Conservation (phyloP, 2,888 invertebrate species). For the Prosopocoilus inquinatus region DNA sequence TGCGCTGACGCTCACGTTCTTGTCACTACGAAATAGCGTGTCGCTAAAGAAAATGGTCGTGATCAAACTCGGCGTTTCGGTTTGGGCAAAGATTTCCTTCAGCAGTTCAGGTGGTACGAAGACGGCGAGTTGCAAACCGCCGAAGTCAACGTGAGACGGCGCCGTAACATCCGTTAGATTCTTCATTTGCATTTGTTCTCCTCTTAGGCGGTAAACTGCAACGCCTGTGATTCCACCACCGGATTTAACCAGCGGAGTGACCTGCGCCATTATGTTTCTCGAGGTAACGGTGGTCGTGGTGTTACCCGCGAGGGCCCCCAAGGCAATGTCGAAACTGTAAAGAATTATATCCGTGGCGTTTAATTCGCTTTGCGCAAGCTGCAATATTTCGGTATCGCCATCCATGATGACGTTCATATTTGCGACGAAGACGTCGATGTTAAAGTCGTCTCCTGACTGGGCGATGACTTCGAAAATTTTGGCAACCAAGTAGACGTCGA, state of each 20-base stretch:
- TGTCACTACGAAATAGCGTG: not conserved
- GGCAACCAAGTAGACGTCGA: conserved; percentile 1
- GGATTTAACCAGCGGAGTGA: conserved; percentile 3
- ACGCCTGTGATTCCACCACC: conserved; percentile 6
- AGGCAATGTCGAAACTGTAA: not conserved
- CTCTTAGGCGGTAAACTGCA: conserved; percentile 5
- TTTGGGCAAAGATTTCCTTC: not conserved
- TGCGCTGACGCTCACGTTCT: too few species aligned
- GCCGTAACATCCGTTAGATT: not conserved
- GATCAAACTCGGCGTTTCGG: not conserved
- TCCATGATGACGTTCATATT: not conserved
- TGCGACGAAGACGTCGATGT: not conserved
- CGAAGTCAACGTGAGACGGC: not conserved
- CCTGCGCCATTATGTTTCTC: conserved; percentile 7
- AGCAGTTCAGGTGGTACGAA: not conserved
- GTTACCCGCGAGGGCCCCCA: not conserved
- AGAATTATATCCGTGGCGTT: conserved; percentile 1
- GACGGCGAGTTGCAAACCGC: not conserved
- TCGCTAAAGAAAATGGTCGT: not conserved
- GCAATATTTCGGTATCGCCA: not conserved
- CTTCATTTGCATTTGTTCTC: not conserved
- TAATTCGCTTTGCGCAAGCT: not conserved
- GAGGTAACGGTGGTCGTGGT: not conserved
- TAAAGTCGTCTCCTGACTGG: not conserved
- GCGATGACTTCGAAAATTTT: not conserved